phyloP scores from a whole-genome alignment of 2,797 vertebrate species.

The Sebastolobus alascanus region DNA sequence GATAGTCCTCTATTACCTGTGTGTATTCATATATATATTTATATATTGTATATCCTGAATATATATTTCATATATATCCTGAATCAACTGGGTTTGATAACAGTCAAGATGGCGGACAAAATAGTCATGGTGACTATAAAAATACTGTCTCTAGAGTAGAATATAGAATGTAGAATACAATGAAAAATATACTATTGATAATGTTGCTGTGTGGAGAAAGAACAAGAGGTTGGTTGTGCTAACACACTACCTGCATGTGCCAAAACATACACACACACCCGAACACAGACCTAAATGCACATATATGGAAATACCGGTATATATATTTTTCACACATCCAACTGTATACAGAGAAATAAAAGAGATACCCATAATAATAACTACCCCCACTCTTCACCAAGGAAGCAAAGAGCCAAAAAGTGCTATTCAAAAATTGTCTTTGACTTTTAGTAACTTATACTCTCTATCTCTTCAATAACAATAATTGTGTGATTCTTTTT shows the following conservation, averaged over 20 bases:
- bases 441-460: slow-evolving; percentile 83
- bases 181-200: slow-evolving; percentile 81
- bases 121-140: slow-evolving; percentile 83
- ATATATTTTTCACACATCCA: slow-evolving; percentile 87
- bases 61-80: slow-evolving; percentile 75
- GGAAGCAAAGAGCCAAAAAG: slow-evolving; percentile 87
- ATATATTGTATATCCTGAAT: slow-evolving; percentile 69
- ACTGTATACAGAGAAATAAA: slow-evolving; percentile 87
- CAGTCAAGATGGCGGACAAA: slow-evolving; percentile 81
- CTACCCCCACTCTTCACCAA: slow-evolving; percentile 82
- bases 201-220: slow-evolving; percentile 73
- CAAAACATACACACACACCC: slow-evolving; percentile 82
- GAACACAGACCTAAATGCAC: slow-evolving; percentile 84
- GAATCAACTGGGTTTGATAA: slow-evolving; percentile 80
- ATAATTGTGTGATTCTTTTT: slow-evolving; percentile 79
- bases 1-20: slow-evolving; percentile 75
- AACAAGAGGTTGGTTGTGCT: slow-evolving; percentile 71
- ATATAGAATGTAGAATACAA: slow-evolving; percentile 74
- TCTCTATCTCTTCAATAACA: slow-evolving; percentile 81
- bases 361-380: slow-evolving; percentile 82
- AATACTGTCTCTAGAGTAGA: slow-evolving; percentile 83
- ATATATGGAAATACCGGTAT: slow-evolving; percentile 85
- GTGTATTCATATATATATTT: slow-evolving; percentile 46
- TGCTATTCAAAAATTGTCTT: slow-evolving; percentile 86
- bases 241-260: slow-evolving; percentile 80